Percentiles rank a stretch among this genome's conserved stretches.
phyloP scores from a whole-genome alignment of 2,797 vertebrate genomes.

The Ataeniobius toweri region DNA sequence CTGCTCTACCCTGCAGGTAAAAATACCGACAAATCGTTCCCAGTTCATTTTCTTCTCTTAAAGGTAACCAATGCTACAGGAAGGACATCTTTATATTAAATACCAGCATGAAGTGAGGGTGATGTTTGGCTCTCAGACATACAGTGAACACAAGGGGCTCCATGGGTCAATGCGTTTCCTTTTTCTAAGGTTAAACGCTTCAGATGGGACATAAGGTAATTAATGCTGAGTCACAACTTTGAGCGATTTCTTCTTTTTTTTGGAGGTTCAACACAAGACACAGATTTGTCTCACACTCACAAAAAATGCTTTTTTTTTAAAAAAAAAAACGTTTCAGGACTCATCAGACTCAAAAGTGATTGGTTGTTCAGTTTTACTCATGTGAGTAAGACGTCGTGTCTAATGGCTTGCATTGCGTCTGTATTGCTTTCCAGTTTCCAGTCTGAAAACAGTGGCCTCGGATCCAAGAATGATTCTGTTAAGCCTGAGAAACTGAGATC shows the following conservation, averaged over 20 bases:
- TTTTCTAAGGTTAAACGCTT: conserved; percentile 31
- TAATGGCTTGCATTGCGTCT: conserved; percentile 80
- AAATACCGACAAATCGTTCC: conserved; percentile 38
- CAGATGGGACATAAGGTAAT: conserved; percentile 42
- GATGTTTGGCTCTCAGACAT: conserved; percentile 33
- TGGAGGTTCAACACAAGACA: conserved; percentile 56
- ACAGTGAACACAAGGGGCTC: conserved; percentile 7
- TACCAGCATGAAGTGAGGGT: conserved; percentile 35
- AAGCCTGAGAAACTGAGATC: conserved; percentile 79
- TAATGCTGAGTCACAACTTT: conserved; percentile 22
- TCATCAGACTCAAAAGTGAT: conserved; percentile 55
- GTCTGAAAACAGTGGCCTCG: conserved; percentile 63
- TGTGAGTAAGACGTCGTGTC: conserved; percentile 56
- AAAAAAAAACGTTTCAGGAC: conserved; percentile 55
- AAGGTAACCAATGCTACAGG: conserved; percentile 40
- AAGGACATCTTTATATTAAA: conserved; percentile 41
- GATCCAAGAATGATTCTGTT: conserved; percentile 60
- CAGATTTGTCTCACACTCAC: conserved; percentile 63
- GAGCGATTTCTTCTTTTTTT: conserved; percentile 21
- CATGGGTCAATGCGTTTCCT: conserved; percentile 31
- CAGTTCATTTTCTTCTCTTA: conserved; percentile 33
- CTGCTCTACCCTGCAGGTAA: conserved; percentile 28
- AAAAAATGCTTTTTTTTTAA: conserved; percentile 65
- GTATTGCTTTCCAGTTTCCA: conserved; percentile 81
- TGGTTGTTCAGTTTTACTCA: conserved; percentile 53